Evolutionary conservation across 2,113 vertebrate species (phyloP).

Genomic region (Ranitomeya variabilis): DNA sequence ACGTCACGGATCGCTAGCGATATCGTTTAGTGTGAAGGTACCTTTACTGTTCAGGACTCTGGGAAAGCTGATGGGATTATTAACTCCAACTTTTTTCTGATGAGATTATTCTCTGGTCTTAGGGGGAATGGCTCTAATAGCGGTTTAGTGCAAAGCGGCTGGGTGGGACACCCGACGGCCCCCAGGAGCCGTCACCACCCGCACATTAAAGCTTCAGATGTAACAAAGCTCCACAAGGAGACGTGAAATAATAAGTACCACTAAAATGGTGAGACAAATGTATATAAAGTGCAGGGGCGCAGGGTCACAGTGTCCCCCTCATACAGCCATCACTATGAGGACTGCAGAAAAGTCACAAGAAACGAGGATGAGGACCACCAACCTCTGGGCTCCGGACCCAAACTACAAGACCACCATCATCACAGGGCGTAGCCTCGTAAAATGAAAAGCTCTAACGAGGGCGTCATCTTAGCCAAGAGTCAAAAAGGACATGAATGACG

Average conservation of each 20-base stretch:
- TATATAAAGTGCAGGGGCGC: background rate
- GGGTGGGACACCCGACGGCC: too few relatives aligned
- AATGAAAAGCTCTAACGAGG: too few relatives aligned
- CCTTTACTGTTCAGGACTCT: background rate
- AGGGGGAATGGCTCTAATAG: background rate
- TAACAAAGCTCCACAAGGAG: background rate
- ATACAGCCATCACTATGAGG: background rate
- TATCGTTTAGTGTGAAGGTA: too few relatives aligned
- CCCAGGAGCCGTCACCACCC: background rate
- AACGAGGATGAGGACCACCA: background rate
- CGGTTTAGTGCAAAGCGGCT: too few relatives aligned
- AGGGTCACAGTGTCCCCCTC: background rate
- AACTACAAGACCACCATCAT: too few relatives aligned
- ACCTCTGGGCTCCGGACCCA: background rate
- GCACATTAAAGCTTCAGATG: background rate
- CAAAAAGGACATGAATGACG: too few relatives aligned
- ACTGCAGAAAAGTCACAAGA: background rate
- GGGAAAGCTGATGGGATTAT: background rate
- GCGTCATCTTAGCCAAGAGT: too few relatives aligned
- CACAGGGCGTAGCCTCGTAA: too few relatives aligned
- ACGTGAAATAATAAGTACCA: background rate
- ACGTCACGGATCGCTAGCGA: too few relatives aligned
- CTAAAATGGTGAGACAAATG: background rate
- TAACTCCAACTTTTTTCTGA: background rate
- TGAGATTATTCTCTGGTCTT: background rate